A percentile compares a stretch with the other conserved stretches of the same genome.
These are phyloP conservation scores for Allophyes oxyacanthae DNA, from an alignment of 2,888 invertebrate genomes.

Conservation along the genomic window DNA sequence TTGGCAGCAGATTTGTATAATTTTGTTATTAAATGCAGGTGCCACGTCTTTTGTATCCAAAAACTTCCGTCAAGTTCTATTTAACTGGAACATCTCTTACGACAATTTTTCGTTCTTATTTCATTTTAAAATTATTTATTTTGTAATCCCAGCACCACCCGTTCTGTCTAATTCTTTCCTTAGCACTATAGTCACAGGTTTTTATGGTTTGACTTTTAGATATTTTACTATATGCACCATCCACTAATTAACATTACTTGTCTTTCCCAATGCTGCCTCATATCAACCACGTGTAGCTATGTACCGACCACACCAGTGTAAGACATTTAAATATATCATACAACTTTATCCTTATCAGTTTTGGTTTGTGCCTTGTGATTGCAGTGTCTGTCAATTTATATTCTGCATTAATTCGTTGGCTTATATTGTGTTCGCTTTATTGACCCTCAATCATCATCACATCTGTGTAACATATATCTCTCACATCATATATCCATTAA, in stretches of 20 bases:
- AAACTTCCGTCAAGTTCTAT: constrained; percentile 52
- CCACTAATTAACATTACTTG: constrained; percentile 72
- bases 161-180: constrained; percentile 50
- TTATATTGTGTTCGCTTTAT: constrained; percentile 53
- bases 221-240: constrained; percentile 64
- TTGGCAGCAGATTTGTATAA: constrained; percentile 38
- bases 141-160: constrained; percentile 45
- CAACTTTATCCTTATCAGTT: constrained; percentile 45
- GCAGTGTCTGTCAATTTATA: constrained; percentile 46
- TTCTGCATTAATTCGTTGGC: constrained; percentile 46
- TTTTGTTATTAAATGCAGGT: constrained; percentile 34
- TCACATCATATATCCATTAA: constrained; percentile 39
- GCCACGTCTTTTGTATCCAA: constrained; percentile 34
- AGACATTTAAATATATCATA: constrained; percentile 76
- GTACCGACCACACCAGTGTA: constrained; percentile 91
- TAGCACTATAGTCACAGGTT: constrained; percentile 42
- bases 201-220: constrained; percentile 45
- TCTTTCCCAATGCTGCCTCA: constrained; percentile 86
- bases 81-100: constrained; percentile 86
- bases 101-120: constrained; percentile 65
- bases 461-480: constrained; percentile 35
- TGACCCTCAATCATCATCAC: constrained; percentile 43
- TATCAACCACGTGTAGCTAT: constrained; percentile 84
- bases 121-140: constrained; percentile 44
- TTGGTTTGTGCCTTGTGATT: constrained; percentile 54